These are phyloP conservation scores for Xenopus borealis DNA, from an alignment of 2,113 vertebrate genomes.

Conservation along the genomic window DNA sequence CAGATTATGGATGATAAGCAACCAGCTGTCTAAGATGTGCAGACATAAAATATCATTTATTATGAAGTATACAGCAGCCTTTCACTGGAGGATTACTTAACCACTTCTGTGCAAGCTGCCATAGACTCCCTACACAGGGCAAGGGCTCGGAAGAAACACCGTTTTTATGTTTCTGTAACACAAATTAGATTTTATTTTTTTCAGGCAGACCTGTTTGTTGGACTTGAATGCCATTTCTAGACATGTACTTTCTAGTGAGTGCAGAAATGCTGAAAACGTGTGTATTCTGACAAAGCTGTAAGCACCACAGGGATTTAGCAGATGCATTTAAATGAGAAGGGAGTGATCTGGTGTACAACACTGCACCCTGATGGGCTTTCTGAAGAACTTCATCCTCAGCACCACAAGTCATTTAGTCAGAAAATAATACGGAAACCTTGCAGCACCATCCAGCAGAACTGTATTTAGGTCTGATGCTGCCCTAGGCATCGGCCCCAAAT, in stretches of 20 bases:
- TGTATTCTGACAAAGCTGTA: conserved; percentile 15
- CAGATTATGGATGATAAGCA: conserved; percentile 47
- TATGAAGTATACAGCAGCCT: conserved; percentile 35
- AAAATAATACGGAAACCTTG: too few relatives aligned
- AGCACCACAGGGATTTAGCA: not conserved
- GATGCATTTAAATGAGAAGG: not conserved
- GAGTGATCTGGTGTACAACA: conserved; percentile 19
- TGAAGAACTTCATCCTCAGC: not conserved
- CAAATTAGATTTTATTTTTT: not conserved
- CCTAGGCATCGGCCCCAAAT: too few relatives aligned
- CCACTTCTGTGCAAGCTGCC: not conserved
- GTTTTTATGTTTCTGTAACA: not conserved
- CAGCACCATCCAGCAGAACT: too few relatives aligned
- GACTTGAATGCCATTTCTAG: conserved; percentile 32
- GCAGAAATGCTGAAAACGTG: conserved; percentile 39
- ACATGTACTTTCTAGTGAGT: conserved; percentile 38
- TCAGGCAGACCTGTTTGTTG: conserved; percentile 5
- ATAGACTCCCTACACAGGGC: not conserved
- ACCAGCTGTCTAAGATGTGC: conserved; percentile 45
- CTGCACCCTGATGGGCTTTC: conserved; percentile 18
- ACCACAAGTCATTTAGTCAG: not conserved
- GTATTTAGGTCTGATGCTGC: too few relatives aligned
- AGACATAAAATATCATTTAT: conserved; percentile 43
- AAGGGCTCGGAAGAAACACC: not conserved
- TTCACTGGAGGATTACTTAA: conserved; percentile 28